Evolutionary conservation across 2,888 invertebrate genomes (phyloP), one percentile per base, ranked within the genome.

Genomic region (Coenonympha arcania): DNA sequence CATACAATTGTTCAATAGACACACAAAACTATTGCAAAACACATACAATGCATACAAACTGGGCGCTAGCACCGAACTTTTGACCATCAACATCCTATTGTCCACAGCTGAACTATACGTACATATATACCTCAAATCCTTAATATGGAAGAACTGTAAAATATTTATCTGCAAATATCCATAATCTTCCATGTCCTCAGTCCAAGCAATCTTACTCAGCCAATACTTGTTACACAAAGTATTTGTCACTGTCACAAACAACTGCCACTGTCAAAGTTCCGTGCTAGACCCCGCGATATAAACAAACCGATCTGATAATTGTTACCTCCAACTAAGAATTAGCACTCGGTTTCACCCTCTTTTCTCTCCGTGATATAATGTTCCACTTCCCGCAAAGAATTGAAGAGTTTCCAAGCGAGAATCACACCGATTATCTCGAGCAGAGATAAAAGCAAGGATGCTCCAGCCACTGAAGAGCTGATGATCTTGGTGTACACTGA

Each of bases 401-500:
- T 71, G 68, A 85, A 85, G 33, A 86, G 69, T 55, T 73, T 82
- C 79, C 82, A 86, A 41, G 85, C 77, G 5, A 85, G 60, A 8
- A 82, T 63, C 3, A 78, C 69, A 36, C 85, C 82, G 2, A 71
- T 70, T 11, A 85, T 76, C 58, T 85, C 84, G 24, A 84, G 57
- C 24, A 85, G 30, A 2, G 78, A 75, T 6, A 85, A 82, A 3
- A 86, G 55, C 6, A 85, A 58, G 0, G 84, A 81, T 26, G 80
- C 79, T 9, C 82, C 85, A 6, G 84, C 85, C 0, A 86, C 71
- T 0, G 81, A 81, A 0, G 85, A 84, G 52, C 82, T 83, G 58
- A 86, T 84, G 45, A 86, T 86, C 65, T 85, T 85, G 0, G 83
- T 80, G 56, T 86, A 86, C 16, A 84, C 86, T n/a, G 85, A 62